Evolutionary conservation across 2,888 invertebrate species (phyloP).

Genomic region (Pyrochroa serraticornis): DNA sequence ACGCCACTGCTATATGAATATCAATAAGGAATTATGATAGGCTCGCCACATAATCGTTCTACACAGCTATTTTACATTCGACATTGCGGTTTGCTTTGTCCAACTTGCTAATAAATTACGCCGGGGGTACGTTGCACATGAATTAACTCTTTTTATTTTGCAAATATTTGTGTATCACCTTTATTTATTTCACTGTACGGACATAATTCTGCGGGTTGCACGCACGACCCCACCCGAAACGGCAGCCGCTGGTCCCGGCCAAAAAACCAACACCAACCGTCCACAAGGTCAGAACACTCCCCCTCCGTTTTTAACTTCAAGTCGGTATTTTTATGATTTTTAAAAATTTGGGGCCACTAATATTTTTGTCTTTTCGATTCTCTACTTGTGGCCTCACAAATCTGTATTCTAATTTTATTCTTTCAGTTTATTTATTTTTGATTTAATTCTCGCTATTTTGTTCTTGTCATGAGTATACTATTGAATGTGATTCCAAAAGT

Average conservation of each 20-base stretch:
- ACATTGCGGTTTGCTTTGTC: constrained; percentile 54
- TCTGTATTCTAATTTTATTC: too few relatives aligned
- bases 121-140: constrained; percentile 48
- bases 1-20: constrained; percentile 54
- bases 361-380: too few relatives aligned
- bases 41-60: constrained; percentile 52
- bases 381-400: too few relatives aligned
- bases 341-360: too few relatives aligned
- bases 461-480: too few relatives aligned
- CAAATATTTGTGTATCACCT: constrained; percentile 56
- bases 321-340: too few relatives aligned
- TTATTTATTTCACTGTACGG: constrained; percentile 53
- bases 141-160: constrained; percentile 51
- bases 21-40: constrained; percentile 55
- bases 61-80: constrained; percentile 45
- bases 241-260: too few relatives aligned
- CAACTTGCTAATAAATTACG: constrained; percentile 53
- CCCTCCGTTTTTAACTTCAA: too few relatives aligned
- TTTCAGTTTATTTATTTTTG: too few relatives aligned
- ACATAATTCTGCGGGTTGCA: constrained; percentile 49
- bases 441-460: too few relatives aligned
- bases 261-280: neutral
- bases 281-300: too few relatives aligned
- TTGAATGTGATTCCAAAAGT: too few relatives aligned
- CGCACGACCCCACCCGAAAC: constrained; percentile 32